Evolutionary conservation across 2,888 invertebrate genomes (phyloP).

Genomic region (Cryptocephalus primarius): DNA sequence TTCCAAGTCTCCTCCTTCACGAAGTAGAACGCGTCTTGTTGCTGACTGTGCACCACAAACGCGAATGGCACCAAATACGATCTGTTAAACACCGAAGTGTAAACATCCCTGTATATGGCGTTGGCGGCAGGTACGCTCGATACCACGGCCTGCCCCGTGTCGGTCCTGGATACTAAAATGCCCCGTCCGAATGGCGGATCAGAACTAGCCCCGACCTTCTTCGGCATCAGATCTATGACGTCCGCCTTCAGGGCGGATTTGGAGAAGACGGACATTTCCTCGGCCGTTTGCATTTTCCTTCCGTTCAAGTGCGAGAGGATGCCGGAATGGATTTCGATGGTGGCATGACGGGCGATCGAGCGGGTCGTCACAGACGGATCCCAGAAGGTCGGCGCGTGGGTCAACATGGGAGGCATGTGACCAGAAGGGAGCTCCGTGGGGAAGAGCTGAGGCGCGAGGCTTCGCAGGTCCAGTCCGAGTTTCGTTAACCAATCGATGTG

Average conservation of each 20-base stretch:
- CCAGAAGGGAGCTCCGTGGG: slow-evolving; percentile 58
- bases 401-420: slow-evolving; percentile 54
- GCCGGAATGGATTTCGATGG: slow-evolving; percentile 63
- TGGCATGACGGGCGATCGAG: slow-evolving; percentile 45
- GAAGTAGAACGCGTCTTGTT: slow-evolving; percentile 88
- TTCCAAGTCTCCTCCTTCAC: slow-evolving; percentile 88
- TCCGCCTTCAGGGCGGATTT: slow-evolving; percentile 71
- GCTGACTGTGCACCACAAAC: slow-evolving; percentile 76
- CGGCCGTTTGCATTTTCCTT: slow-evolving; percentile 66
- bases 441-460: slow-evolving; percentile 77
- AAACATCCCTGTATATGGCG: slow-evolving; percentile 82
- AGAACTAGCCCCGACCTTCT: slow-evolving; percentile 69
- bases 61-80: slow-evolving; percentile 80
- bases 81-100: slow-evolving; percentile 85
- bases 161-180: slow-evolving; percentile 71
- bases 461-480: slow-evolving; percentile 76
- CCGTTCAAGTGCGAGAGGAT: slow-evolving; percentile 73
- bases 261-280: slow-evolving; percentile 65
- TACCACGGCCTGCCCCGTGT: slow-evolving; percentile 69
- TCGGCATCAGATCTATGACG: slow-evolving; percentile 62
- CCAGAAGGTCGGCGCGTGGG: slow-evolving; percentile 47
- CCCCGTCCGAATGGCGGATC: slow-evolving; percentile 83
- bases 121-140: slow-evolving; percentile 83
- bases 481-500: slow-evolving; percentile 76
- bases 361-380: slow-evolving; percentile 37